A percentile compares a stretch with the other conserved stretches of the same genome.
phyloP scores from a whole-genome alignment of 35 echinoderm and acorn worm genomes.

The Chiridota heheva region DNA sequence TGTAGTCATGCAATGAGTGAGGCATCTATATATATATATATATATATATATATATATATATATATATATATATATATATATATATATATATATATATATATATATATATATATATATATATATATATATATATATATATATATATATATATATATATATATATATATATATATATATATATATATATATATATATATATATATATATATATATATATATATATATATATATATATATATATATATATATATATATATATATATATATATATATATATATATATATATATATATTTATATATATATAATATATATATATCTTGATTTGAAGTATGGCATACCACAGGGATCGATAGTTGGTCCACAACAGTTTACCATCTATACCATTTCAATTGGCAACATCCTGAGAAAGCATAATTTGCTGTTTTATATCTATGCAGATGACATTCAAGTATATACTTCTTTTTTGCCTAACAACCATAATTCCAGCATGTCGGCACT shows the following conservation, averaged over 20 bases:
- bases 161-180: slow-evolving; percentile 14
- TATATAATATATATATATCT: too few relatives aligned
- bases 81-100: slow-evolving; percentile 10
- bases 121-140: background rate
- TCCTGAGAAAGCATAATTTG: too few relatives aligned
- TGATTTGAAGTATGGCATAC: too few relatives aligned
- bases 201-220: background rate
- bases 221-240: background rate
- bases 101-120: background rate
- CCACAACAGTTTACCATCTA: too few relatives aligned
- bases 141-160: background rate
- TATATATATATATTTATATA: too few relatives aligned
- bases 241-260: background rate
- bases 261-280: background rate
- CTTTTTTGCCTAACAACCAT: too few relatives aligned
- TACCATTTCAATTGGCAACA: too few relatives aligned
- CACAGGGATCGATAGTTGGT: too few relatives aligned
- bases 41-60: slow-evolving; percentile 17
- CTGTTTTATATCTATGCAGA: too few relatives aligned
- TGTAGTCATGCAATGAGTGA: background rate
- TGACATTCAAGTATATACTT: too few relatives aligned
- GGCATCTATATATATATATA: background rate
- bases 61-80: slow-evolving; percentile 29
- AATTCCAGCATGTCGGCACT: too few relatives aligned
- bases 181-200: background rate